Evolutionary conservation across 2,888 invertebrate species (phyloP), one percentile per base, ranked within the genome.

Genomic region (Drosophila ustulata): DNA sequence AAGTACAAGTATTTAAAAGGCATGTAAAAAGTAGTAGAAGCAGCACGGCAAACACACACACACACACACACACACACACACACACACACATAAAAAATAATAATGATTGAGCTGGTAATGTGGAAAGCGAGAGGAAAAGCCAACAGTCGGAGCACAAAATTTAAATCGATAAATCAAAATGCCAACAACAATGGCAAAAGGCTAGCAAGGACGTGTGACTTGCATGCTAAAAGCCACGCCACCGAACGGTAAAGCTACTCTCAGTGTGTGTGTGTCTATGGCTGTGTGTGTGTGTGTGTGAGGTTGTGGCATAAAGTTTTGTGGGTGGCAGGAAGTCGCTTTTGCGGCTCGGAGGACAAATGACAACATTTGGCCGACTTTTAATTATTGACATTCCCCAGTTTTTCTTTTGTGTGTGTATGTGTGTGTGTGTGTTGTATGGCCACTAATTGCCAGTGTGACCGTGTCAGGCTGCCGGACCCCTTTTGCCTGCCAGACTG

Each of bases 111-210:
- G 66, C 61, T 62, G 59, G 59, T 75, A 75, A 75, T 71, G 76
- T 70, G 62, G 52, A 63, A 58, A 66, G 39, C 45, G 23, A 37
- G 37, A 32, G 46, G 45, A 63, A 52, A 61, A 59, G 50, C 49
- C 50, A 57, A 56, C 52, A 55, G 63, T 58, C 53, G 64, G 30
- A 58, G 64, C 64, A 57, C 39, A 68, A 68, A 88, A 84, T 87
- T 87, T 85, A 77, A 85, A 85, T 85, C 85, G 89, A 85, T 85
- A 85, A 89, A 89, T 85, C 85, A 87, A 88, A 85, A 85, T 77
- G 89, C 80, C 82, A 88, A 67, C 75, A 79, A 80, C 73, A 68
- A 66, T 37, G 64, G 68, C 75, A 66, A 61, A 66, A 63, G 62
- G 59, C 69, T 71, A 57, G 85, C 89, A 85, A 85, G 85, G 85